Base-by-base conservation (phyloP, 2,888 invertebrate genomes). In the Lithosia quadra region DNA sequence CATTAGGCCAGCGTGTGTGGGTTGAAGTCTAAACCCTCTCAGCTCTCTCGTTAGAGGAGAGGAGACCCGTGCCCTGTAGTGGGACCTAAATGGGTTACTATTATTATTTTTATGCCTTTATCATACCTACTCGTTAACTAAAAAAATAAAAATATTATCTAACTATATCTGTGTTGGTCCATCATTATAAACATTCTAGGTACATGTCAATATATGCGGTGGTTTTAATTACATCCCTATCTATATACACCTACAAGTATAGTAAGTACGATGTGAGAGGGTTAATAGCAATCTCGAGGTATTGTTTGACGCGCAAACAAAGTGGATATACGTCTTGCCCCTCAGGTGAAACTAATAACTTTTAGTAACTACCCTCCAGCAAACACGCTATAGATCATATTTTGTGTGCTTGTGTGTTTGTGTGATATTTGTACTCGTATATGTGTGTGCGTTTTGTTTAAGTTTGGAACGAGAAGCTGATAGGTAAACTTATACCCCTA, bases 281-380 rank as follows among this genome's bases (percentile, higher is more conserved):
- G 83, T 83, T 89, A 85, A 87, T 87, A 87, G 88, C 87, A 90
- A 90, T 91, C 88, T 88, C 82, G 81, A 88, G 85, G 83, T 84
- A 90, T 91, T 92, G 92, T 92, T 91, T 90, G 90, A 85, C 78
- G 84, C 77, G 88, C 89, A 91, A 91, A 91, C 91, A 91, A 75
- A 71, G 69, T 74, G 76, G 68, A 63, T 79, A 64, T 79, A 64
- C 71, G 71, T 80, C 86, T 84, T 83, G 84, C 87, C 90, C 91
- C 91, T 84, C 92, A 93, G 92, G 92, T 93, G 90, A 84, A 91
- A 90, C 90, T 92, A 91, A 92, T 92, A 91, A 90, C 90, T 86
- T 84, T 70, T 77, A 77, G 75, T 79, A 43, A 73, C 75, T 70
- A 73, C 75, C 75, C 75, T 67, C 18, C 56, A 67, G 71, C 69